Conservation (phyloP, 1,140 invertebrate species). For the Nephotettix cincticeps region DNA sequence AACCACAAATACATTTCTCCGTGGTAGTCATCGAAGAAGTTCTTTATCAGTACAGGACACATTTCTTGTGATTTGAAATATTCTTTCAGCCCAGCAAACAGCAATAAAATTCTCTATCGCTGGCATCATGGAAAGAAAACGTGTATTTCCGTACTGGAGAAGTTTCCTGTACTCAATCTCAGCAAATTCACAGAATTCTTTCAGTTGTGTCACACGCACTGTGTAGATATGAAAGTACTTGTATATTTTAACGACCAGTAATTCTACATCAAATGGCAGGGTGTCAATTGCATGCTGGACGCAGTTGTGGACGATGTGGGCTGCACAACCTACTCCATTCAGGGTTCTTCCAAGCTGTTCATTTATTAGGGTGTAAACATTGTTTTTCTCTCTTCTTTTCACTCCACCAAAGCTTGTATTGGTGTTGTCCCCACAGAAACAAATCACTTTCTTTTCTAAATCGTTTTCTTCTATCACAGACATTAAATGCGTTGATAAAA, state of each 20-base stretch:
- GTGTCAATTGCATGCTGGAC: constrained; percentile 35
- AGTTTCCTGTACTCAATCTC: constrained; percentile 39
- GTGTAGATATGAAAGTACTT: constrained; percentile 43
- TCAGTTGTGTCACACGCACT: constrained; percentile 34
- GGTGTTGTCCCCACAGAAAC: constrained; percentile 42
- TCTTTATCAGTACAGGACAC: constrained; percentile 27
- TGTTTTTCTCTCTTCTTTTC: constrained; percentile 36
- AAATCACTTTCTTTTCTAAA: constrained; percentile 39
- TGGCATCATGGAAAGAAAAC: constrained; percentile 39
- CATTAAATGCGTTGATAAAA: constrained; percentile 24
- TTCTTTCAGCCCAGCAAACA: constrained; percentile 30
- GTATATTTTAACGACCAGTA: constrained; percentile 42
- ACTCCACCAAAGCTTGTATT: constrained; percentile 41
- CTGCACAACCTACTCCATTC: constrained; percentile 36
- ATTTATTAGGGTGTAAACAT: constrained; percentile 39
- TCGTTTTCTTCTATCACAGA: constrained; percentile 28
- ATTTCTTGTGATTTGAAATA: constrained; percentile 33
- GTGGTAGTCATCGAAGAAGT: constrained; percentile 31
- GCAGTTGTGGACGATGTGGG: constrained; percentile 41
- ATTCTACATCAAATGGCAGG: constrained; percentile 41
- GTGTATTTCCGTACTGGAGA: constrained; percentile 37
- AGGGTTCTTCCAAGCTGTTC: constrained; percentile 31
- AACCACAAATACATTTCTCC: constrained; percentile 31
- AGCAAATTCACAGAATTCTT: constrained; percentile 41
- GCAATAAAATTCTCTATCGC: constrained; percentile 31